phyloP scores from a whole-genome alignment of 2,888 invertebrate genomes.

The Plagiodera versicolora region DNA sequence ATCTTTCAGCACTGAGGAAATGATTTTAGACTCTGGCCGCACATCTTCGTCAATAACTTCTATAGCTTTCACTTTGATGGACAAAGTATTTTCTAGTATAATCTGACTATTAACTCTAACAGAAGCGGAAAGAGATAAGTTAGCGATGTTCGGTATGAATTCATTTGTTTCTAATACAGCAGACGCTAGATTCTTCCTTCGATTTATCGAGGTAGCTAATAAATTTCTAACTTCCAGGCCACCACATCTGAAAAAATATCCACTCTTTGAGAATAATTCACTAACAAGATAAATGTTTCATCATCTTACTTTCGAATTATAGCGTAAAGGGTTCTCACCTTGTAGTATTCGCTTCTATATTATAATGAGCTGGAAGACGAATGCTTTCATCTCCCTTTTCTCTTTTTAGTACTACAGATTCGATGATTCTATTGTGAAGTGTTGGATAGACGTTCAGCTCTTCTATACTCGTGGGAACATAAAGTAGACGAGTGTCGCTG shows the following conservation, averaged over 20 bases:
- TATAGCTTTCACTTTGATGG: constrained; percentile 57
- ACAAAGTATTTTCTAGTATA: constrained; percentile 67
- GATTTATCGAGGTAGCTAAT: constrained; percentile 73
- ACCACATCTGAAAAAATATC: constrained; percentile 59
- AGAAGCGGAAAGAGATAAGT: constrained; percentile 46
- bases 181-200: constrained; percentile 67
- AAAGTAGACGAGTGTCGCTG: constrained; percentile 65
- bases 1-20: constrained; percentile 62
- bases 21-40: background rate
- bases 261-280: too few relatives aligned
- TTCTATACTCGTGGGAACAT: constrained; percentile 65
- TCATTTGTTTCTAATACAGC: constrained; percentile 77
- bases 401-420: background rate
- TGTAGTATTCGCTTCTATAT: constrained; percentile 48
- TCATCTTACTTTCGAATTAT: too few relatives aligned
- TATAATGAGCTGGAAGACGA: background rate
- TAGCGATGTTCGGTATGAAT: constrained; percentile 65
- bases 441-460: background rate
- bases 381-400: background rate
- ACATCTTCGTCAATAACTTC: constrained; percentile 34
- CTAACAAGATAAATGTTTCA: too few relatives aligned
- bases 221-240: constrained; percentile 79
- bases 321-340: constrained; percentile 20
- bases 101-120: constrained; percentile 68
- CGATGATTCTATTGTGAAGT: background rate